Evolutionary conservation across 2,797 vertebrate species (phyloP), one percentile per base, ranked within the genome.

Genomic region (Peromyscus attwateri): DNA sequence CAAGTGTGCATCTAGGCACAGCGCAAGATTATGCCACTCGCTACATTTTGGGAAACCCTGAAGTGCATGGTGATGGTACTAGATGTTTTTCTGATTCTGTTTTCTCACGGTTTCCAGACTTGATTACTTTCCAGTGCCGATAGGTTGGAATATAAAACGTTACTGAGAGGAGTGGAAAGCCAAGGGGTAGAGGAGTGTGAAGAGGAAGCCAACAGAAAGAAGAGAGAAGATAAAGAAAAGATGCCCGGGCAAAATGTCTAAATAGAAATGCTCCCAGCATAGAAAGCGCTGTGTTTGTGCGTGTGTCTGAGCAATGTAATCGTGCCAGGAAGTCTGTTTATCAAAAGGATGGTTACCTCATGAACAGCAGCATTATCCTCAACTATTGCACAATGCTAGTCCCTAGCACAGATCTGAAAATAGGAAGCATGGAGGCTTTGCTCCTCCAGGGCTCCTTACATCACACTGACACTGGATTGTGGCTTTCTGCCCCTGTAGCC

Each of bases 301-400:
- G 2, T 66, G 31, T 11, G 27, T 27, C 5, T 49, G 55, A n/a
- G 60, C 71, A 76, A 73, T 6, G 4, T 1, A 13, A 13, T 90
- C 88, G 43, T 2, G 14, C 17, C 95, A 94, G 91, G 37, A 92
- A 91, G 49, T 93, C 57, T 96, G 81, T 94, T 96, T 84, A 94
- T 88, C 95, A 79, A 57, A 97, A 94, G 66, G 37, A 46, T 2
- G 16, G 49, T 31, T 70, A 80, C 82, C 94, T 92, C 29, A 94
- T 11, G 85, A 96, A 79, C 43, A 55, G 12, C 46, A 49, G 31
- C 40, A n/a, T 71, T 46, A 85, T 27, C 80, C 82, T 43, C 71
- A 49, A 60, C 19, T 94, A 93, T 95, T 21, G 92, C 34, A 75
- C 55, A 90, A 82, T 4, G 23, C 14, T 43, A 34, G 66, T 81